Evolutionary conservation across 2,113 vertebrate genomes (phyloP), one percentile per base, ranked within the genome.

Genomic region (Emydocephalus ijimae): DNA sequence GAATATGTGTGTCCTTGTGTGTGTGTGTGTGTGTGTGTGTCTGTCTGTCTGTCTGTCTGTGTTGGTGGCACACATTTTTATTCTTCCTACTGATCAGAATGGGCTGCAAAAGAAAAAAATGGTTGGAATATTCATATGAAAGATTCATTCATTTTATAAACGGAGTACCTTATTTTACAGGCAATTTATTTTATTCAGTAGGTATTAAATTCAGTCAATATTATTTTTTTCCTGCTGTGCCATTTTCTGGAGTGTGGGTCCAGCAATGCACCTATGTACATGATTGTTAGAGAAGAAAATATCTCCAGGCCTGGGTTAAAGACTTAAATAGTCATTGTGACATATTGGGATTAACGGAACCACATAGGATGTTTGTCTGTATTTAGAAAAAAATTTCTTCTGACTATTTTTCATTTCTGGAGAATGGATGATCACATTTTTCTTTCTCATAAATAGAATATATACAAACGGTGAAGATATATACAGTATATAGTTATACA

Each of bases 41-140:
- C 12, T 34, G 1, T n/a, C 11, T 9, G 23, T 8, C 5, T 2
- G 23, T 15, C 0, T 34, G n/a, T n/a, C 4, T 64, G 26, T 0
- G 8, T 50, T 8, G 1, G 48, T 10, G 7, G 61, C 11, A 14
- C 26, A n/a, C 61, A 81, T 6, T 39, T 43, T 81, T 43, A 81
- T 39, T 81, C 18, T 81, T 39, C 18, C 74, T 81, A 69, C 29
- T n/a, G 50, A 9, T 43, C 15, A 81, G 74, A 81, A 14, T 81
- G 34, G 18, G 69, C 15, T 81, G 6, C 34, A 39, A 81, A 39
- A 39, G 0, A 81, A 81, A 81, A 39, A 39, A 20, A 81, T 81
- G 69, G 34, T 20, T 81, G 69, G 69, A 39, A 74, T 74, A 39
- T 39, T 7, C n/a, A 20, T 34, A 20, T 20, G n/a, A 39, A 18